Evolutionary conservation across 1,140 invertebrate genomes (phyloP), one percentile per base, ranked within the genome.

Genomic region (Diprion similis): DNA sequence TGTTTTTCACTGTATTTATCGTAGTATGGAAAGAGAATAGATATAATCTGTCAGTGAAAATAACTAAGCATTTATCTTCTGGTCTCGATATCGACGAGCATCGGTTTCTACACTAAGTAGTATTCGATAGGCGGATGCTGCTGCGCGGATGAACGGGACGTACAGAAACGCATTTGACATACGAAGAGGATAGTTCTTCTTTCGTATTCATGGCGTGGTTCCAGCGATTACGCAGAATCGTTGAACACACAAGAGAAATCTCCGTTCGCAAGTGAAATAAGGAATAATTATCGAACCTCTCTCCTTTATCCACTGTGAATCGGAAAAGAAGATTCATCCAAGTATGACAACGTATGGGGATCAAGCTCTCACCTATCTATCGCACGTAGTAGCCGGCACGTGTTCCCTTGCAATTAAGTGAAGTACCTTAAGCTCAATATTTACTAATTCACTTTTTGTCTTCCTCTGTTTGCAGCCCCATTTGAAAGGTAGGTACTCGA

Each of bases 141-240:
- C 18, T 18, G 66, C 19, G 66, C 66, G 11, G 66, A 17, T 45
- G 8, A 18, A 68, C 66, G 51, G 6, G 51, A 59, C 9, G 51
- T 17, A 59, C n/a, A 15, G 51, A 59, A 13, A 68, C 37, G 66
- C 66, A 68, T 68, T 68, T 68, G 11, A 68, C 66, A 68, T 68
- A 68, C 66, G 11, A 68, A 68, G 11, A 19, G 37, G 66, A 18
- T 59, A 37, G 59, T 64, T 13, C 66, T 64, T 13, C 66, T 19
- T 68, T 68, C 15, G 66, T 68, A 68, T 68, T 68, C 66, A 68
- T 13, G 18, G 19, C 37, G 37, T 24, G 48, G 51, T 13, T 19
- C 46, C 45, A 59, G 64, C 68, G 72, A 73, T 73, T 64, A 47
- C 46, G 68, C 67, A 47, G 24, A 66, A 73, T 73, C n/a, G 72